Base-by-base conservation (phyloP, 1,140 invertebrate genomes). In the Aphidius gifuensis region DNA sequence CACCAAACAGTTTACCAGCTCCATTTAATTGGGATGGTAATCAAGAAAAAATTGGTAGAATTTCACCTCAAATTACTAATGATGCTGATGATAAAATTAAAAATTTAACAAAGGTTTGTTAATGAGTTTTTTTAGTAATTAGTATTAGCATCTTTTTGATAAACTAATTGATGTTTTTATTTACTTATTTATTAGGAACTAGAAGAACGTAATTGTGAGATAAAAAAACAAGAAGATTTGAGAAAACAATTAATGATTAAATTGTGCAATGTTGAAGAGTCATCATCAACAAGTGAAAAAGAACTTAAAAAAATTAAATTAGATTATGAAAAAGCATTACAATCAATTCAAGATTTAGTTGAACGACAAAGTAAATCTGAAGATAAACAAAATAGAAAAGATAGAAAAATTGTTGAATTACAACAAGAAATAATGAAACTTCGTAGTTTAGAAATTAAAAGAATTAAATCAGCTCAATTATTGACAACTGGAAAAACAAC, bases 291-390 rank as follows among this genome's bases (percentile, higher is more conserved):
- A 0, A 68, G 60, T 0, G 71, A 75, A 6, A 64, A 74, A 46
- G 75, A 74, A 42, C 61, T 74, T 21, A 76, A 75, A 23, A 73
- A 77, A 5, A n/a, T 80, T 1, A 71, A 79, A 42, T 58, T 51
- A 0, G 71, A 77, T 4, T 69, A 79, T 38, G 67, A 74, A 43
- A 78, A 76, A 39, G 79, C 78, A 0, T 67, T 79, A 9, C 73
- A 72, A 55, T 73, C 73, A 32, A 80, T 82, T 47, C 78, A 81
- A 64, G 74, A 75, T 5, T 74, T 82, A n/a, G 71, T 81, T 65
- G 67, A 72, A 23, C 69, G 75, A 0, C 71, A 79, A 39, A 61
- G 74, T 7, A 67, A 72, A 5, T 56, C 77, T 11, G 73, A 74
- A 38, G 63, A 64, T 8, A 73, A 71, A 46, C 57, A 72, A 4